Evolutionary conservation across 2,797 vertebrate species (phyloP), one percentile per base, ranked within the genome.

Genomic region (Paguma larvata): DNA sequence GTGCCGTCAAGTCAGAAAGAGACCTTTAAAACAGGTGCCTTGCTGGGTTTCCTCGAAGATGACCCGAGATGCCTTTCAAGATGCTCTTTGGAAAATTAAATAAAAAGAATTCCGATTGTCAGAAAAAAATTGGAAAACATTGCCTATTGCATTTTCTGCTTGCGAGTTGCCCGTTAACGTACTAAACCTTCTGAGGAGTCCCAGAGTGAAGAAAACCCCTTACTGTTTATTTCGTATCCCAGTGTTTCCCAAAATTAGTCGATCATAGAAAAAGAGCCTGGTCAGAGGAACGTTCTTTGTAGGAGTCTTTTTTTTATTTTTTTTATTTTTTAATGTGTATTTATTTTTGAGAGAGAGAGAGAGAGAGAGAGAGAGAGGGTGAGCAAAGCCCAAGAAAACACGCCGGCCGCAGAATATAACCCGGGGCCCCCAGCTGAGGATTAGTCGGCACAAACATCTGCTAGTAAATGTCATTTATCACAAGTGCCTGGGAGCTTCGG

Each of bases 21-120:
- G 30, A 30, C 7, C 5, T 53, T 53, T 63, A 75, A 21, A 51
- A 34, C 19, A 77, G 34, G 77, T 21, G 4, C n/a, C 34, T 65
- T 11, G 5, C 11, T 65, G 51, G 16, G 4, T 82, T 51, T 41
- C 41, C 38, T 85, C 53, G 79, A 79, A 41, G 46, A 34, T 89
- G 30, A 38, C 1, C 12, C 56, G 41, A 41, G 18, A 41, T 46
- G 16, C 2, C 6, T 70, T 88, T 30, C 16, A 13, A 85, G 46
- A 73, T 79, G 30, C 23, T 75, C 73, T 53, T 89, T 79, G 15
- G 56, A 56, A 95, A 89, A 83, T n/a, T 83, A 89, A 72, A 62
- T 18, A 51, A 62, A 63, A 32, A 72, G 21, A 32, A 14, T 89
- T 80, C 84, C 5, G 25, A 70, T 21, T 62, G 5, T 87, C 59